phyloP scores from a whole-genome alignment of 2,797 vertebrate genomes.

The Cirrhinus mrigala region DNA sequence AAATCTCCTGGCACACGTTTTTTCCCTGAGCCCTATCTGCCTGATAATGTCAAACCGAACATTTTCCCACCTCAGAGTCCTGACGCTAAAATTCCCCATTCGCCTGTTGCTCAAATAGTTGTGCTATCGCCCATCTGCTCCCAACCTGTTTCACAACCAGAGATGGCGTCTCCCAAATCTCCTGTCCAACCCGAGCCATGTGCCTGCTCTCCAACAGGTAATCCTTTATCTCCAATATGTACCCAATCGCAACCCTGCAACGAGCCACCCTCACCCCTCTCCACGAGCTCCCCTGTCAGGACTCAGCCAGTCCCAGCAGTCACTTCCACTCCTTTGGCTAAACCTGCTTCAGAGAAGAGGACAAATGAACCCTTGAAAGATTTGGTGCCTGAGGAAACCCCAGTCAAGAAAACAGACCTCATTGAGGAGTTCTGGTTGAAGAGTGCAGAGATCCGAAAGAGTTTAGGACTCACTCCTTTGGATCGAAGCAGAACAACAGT shows the following conservation, averaged over 20 bases:
- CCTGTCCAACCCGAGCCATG: conserved; percentile 75
- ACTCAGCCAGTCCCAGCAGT: conserved; percentile 87
- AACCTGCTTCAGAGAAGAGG: conserved; percentile 69
- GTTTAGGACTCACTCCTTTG: conserved; percentile 88
- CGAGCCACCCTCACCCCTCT: conserved; percentile 82
- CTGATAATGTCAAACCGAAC: conserved; percentile 65
- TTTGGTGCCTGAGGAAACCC: conserved; percentile 75
- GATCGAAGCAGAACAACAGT: conserved; percentile 80
- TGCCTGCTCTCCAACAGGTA: conserved; percentile 74
- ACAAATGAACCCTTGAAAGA: conserved; percentile 71
- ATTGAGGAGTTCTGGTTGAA: conserved; percentile 98
- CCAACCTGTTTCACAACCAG: conserved; percentile 84
- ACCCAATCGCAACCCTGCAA: conserved; percentile 88
- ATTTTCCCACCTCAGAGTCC: conserved; percentile 50
- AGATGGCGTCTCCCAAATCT: conserved; percentile 75
- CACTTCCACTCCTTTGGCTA: conserved; percentile 85
- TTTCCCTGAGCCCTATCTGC: conserved; percentile 82
- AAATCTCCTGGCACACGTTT: conserved; percentile 78
- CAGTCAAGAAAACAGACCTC: conserved; percentile 85
- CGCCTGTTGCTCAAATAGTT: conserved; percentile 56
- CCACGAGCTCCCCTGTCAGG: conserved; percentile 85
- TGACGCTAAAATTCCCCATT: conserved; percentile 64
- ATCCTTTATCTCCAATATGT: conserved; percentile 88
- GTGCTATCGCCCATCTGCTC: conserved; percentile 69
- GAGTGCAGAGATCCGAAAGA: conserved; percentile 94